Base-by-base conservation (phyloP, 2,888 invertebrate species). In the Andricus quercusramuli region DNA sequence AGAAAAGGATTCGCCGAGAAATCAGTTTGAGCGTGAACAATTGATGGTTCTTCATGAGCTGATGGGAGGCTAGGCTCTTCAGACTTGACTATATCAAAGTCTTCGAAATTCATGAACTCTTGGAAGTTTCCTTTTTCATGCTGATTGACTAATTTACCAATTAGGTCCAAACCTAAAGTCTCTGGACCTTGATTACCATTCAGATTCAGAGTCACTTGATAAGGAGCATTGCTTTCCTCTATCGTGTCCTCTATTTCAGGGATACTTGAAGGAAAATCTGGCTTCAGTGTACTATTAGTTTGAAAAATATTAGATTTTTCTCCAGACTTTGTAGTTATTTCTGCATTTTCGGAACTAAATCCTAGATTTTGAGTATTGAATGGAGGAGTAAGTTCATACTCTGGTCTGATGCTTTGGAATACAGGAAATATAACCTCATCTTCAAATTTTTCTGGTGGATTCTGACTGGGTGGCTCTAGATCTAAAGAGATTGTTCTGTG, bases 171-270 rank as follows among this genome's bases (percentile, higher is more conserved):
- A 67, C 78, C 79, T 80, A 13, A n/a, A 13, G 62, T 65, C 44
- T 79, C 80, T 0, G 85, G 85, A 79, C 83, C 82, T 37, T 85
- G 84, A 67, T 85, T 79, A 11, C 79, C 83, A 15, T 87, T 85
- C n/a, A 90, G 79, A 0, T 85, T 81, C n/a, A 90, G n/a, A 0
- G 88, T 86, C 1, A 90, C 81, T 64, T 89, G 85, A 22, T 87
- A 86, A 1, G 91, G 90, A 3, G 89, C 85, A 51, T 87, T 87
- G 44, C 80, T 85, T 70, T 81, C 70, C 37, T 84, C 82, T 9
- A 80, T 29, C 5, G 84, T 67, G 37, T 86, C 86, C 1, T 77
- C 80, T 25, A 85, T 80, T 70, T 79, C 77, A 62, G 76, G 76
- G 11, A 79, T 65, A 22, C 77, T 66, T 41, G 44, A 29, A 29